Base-by-base conservation (phyloP, 2,888 invertebrate species). In the Drosophila flavopinicola region DNA sequence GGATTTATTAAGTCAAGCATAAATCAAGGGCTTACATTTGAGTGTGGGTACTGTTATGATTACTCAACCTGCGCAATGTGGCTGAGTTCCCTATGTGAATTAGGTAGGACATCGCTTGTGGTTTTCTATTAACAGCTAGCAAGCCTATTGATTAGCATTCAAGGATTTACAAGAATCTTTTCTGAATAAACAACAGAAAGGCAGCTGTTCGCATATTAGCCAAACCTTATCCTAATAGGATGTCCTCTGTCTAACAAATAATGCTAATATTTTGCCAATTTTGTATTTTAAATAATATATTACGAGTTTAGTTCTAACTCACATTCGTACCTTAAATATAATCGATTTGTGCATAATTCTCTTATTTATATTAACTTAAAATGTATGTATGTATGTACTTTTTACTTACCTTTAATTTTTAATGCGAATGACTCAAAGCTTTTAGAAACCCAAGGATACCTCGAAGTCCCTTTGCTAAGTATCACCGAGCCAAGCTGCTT, bases 1-100 rank as follows among this genome's bases (percentile, higher is more conserved):
- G 64, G 54, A 69, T 73, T 75, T 73, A 75, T 78, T 73, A 75
- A 61, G 64, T 63, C 45, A 32, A 39, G 48, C 54, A 72, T 67
- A 73, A 64, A 63, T 70, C 66, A 75, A 68, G 25, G 53, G 69
- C 52, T 72, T 73, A 63, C 30, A 48, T 35, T 37, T 61, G 66
- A 29, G 33, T 39, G 23, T 15, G 20, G 11, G 1, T 11, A 11
- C 44, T 32, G 0, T 24, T 32, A 10, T 11, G 54, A 17, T 20
- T 7, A n/a, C 25, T 11, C 17, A 17, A 29, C 29, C 5, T 3
- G 7, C 9, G 7, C 17, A 13, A 3, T 17, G 27, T 37, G 24
- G 20, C 20, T 20, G 20, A 3, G 15, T 27, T 27, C 15, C 41
- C 15, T 13, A n/a, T n/a, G n/a, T n/a, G n/a, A n/a, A n/a, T n/a